Percentiles rank a stretch among this genome's conserved stretches.
Evolutionary conservation across 2,113 vertebrate genomes (phyloP).

Genomic region (Pelvicachromis taeniatus): DNA sequence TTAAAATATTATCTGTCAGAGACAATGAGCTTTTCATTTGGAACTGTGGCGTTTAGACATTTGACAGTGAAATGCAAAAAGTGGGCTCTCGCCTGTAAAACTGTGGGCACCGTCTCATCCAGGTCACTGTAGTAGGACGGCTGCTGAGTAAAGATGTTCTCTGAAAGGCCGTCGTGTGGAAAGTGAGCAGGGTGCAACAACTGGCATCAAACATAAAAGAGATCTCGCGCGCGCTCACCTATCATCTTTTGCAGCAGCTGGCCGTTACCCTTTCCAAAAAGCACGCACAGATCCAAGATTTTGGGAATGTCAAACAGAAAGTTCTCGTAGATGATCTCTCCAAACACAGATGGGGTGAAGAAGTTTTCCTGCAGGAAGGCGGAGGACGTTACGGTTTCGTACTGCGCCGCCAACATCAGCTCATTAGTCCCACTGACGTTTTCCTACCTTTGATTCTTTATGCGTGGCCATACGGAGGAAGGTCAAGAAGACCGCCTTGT

Average conservation of each 20-base stretch:
- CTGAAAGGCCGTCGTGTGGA: conserved; percentile 53
- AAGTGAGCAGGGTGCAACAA: not conserved
- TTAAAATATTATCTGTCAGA: not conserved
- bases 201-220: fast-evolving
- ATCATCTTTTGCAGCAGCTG: conserved; percentile 94
- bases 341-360: conserved; percentile 87
- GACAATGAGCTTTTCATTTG: not conserved
- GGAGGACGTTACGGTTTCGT: fast-evolving
- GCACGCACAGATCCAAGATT: conserved; percentile 92
- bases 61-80: not conserved
- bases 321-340: conserved; percentile 95
- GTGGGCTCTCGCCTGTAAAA: conserved; percentile 63
- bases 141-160: conserved; percentile 93
- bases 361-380: conserved; percentile 81
- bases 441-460: conserved; percentile 91
- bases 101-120: conserved; percentile 84
- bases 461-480: conserved; percentile 97
- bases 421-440: not conserved
- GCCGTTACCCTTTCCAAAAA: conserved; percentile 92
- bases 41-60: not conserved
- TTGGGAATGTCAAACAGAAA: conserved; percentile 98
- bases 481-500: conserved; percentile 83
- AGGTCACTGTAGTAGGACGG: conserved; percentile 90
- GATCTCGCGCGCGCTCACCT: conserved; percentile 62
- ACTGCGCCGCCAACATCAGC: not conserved